A percentile compares a stretch with the other conserved stretches of the same genome.
Evolutionary conservation across 1,140 invertebrate species (phyloP).

Genomic region (Eupristina koningsbergeri): DNA sequence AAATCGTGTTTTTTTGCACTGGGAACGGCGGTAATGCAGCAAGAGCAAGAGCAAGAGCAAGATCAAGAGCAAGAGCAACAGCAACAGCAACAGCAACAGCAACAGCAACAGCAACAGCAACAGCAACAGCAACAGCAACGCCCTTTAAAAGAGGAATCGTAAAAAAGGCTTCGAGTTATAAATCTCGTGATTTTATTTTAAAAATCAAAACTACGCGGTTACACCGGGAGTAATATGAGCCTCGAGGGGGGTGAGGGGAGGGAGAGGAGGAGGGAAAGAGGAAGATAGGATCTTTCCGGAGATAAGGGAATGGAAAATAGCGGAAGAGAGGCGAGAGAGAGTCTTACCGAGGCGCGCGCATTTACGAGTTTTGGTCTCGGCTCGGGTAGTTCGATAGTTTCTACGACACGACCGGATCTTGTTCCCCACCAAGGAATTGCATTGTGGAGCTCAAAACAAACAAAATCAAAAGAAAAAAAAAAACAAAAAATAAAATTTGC

Average conservation of each 20-base stretch:
- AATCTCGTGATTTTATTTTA: constrained; percentile 3
- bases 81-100: too few species aligned
- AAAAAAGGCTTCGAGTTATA: constrained; percentile 1
- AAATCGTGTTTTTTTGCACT: too few species aligned
- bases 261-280: neutral
- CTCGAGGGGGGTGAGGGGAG: neutral
- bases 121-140: too few species aligned
- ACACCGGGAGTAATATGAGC: constrained; percentile 27
- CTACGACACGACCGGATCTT: constrained; percentile 12
- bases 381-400: constrained; percentile 42
- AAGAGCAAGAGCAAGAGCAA: too few species aligned
- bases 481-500: neutral
- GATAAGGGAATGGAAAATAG: constrained; percentile 42
- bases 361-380: constrained; percentile 46
- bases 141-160: neutral
- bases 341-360: constrained; percentile 10
- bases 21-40: too few species aligned
- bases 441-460: neutral
- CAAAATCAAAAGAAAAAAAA: neutral
- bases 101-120: too few species aligned
- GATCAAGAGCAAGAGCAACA: too few species aligned
- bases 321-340: constrained; percentile 9
- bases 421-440: neutral
- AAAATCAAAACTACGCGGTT: constrained; percentile 7
- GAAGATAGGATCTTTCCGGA: constrained; percentile 31